A percentile compares a stretch with the other conserved stretches of the same genome.
Evolutionary conservation across 2,113 vertebrate genomes (phyloP).

Genomic region (Garra rufa): DNA sequence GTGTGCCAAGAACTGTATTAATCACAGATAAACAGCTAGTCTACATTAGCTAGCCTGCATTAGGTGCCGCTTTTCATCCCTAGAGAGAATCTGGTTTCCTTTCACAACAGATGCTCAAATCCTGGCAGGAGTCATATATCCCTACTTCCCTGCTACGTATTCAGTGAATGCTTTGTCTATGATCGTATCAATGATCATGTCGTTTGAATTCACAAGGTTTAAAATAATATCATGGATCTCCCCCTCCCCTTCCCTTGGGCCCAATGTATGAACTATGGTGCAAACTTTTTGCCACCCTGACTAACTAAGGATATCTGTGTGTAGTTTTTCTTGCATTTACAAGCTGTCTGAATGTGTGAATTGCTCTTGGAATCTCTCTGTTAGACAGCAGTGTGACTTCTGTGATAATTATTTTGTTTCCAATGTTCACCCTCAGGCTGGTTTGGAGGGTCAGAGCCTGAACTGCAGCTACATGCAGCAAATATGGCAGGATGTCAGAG

Average conservation of each 20-base stretch:
- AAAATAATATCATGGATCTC: not conserved
- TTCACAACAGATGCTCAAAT: not conserved
- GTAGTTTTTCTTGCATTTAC: not conserved
- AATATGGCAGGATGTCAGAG: conserved; percentile 64
- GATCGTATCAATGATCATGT: not conserved
- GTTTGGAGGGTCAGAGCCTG: conserved; percentile 55
- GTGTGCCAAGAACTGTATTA: not conserved
- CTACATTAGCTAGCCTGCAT: not conserved
- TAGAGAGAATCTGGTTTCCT: conserved; percentile 3
- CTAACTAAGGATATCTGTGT: not conserved
- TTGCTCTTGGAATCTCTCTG: not conserved
- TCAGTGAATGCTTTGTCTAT: not conserved
- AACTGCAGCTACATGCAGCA: conserved; percentile 63
- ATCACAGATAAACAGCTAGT: conserved; percentile 2
- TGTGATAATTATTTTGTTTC: not conserved
- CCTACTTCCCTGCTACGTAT: not conserved
- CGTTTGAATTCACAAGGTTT: not conserved
- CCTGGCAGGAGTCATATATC: conserved; percentile 22
- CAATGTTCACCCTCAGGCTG: conserved; percentile 58
- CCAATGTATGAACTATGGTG: not conserved
- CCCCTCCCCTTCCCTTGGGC: not conserved
- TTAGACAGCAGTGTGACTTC: not conserved
- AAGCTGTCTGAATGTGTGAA: no score
- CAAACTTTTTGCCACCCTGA: not conserved
- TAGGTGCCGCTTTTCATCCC: conserved; percentile 7